These are phyloP conservation scores for Phymatocera aterrima DNA, from an alignment of 2,888 invertebrate species.

Conservation along the genomic window DNA sequence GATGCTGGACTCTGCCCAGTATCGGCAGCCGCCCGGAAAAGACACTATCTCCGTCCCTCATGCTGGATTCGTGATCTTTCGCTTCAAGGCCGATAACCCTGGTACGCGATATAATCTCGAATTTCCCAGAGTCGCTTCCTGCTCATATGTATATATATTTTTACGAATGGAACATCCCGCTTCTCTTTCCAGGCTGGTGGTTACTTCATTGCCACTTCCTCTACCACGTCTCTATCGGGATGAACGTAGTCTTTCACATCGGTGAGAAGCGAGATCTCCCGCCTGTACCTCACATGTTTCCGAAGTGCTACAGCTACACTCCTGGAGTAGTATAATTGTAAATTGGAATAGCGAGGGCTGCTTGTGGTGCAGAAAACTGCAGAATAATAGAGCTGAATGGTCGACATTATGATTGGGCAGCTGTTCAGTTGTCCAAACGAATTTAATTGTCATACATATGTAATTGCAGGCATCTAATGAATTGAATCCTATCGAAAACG, in stretches of 20 bases:
- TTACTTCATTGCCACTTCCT: slow-evolving; percentile 93
- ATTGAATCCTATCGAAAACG: background rate
- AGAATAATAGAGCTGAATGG: background rate
- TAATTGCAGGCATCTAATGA: background rate
- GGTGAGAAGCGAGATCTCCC: slow-evolving; percentile 87
- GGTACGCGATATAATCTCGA: slow-evolving; percentile 72
- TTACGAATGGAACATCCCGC: background rate
- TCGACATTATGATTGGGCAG: background rate
- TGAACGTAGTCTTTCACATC: slow-evolving; percentile 90
- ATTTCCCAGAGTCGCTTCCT: background rate
- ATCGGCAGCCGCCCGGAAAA: slow-evolving; percentile 88
- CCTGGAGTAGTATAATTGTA: slow-evolving; percentile 67
- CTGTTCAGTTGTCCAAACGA: background rate
- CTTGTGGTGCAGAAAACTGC: background rate
- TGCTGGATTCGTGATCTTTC: slow-evolving; percentile 91
- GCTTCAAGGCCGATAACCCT: slow-evolving; percentile 91
- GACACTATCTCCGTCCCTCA: slow-evolving; percentile 94
- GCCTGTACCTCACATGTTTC: slow-evolving; percentile 87
- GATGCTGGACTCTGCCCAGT: slow-evolving; percentile 87
- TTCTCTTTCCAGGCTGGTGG: slow-evolving; percentile 84
- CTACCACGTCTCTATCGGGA: slow-evolving; percentile 92
- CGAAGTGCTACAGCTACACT: slow-evolving; percentile 87
- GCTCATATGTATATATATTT: background rate
- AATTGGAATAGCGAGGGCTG: background rate
- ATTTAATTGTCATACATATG: background rate